Evolutionary conservation across 2,113 vertebrate species (phyloP).

Genomic region (Xyliphius kryptos): DNA sequence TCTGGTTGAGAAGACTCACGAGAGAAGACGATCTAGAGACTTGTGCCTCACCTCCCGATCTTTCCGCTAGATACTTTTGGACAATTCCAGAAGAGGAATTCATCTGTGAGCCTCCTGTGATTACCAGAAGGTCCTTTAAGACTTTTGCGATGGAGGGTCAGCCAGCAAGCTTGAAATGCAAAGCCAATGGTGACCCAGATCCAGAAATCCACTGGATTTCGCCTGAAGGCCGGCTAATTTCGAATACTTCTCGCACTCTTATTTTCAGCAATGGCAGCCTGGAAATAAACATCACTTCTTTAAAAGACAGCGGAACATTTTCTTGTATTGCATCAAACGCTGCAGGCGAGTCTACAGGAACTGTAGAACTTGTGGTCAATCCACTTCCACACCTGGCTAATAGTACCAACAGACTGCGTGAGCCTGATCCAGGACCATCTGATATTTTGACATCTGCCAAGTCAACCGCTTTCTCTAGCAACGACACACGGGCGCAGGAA

Average conservation of each 20-base stretch:
- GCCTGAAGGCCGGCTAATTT: slow-evolving; percentile 80
- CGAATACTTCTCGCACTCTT: slow-evolving; percentile 74
- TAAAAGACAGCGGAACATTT: slow-evolving; percentile 73
- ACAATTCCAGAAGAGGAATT: slow-evolving; percentile 87
- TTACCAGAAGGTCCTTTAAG: slow-evolving; percentile 75
- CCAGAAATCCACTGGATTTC: slow-evolving; percentile 89
- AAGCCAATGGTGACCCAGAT: slow-evolving; percentile 87
- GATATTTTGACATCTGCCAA: slow-evolving; percentile 86
- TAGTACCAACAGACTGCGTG: slow-evolving; percentile 80
- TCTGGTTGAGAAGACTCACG: slow-evolving; percentile 84
- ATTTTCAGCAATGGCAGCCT: slow-evolving; percentile 84
- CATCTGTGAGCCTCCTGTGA: slow-evolving; percentile 90
- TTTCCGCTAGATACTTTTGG: slow-evolving; percentile 92
- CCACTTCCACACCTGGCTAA: slow-evolving; percentile 76
- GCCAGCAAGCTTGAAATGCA: slow-evolving; percentile 78
- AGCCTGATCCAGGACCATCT: slow-evolving; percentile 68
- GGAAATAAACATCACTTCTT: slow-evolving; percentile 72
- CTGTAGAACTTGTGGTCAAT: slow-evolving; percentile 72
- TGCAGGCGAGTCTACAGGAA: slow-evolving; percentile 83
- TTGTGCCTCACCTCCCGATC: slow-evolving; percentile 79
- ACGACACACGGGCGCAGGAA: slow-evolving; percentile 63
- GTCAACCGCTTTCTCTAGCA: slow-evolving; percentile 53
- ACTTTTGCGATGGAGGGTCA: slow-evolving; percentile 67
- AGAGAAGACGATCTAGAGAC: slow-evolving; percentile 89
- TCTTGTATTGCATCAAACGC: slow-evolving; percentile 94